Evolutionary conservation across 2,113 vertebrate species (phyloP), one percentile per base, ranked within the genome.

Genomic region (Talpa occidentalis): DNA sequence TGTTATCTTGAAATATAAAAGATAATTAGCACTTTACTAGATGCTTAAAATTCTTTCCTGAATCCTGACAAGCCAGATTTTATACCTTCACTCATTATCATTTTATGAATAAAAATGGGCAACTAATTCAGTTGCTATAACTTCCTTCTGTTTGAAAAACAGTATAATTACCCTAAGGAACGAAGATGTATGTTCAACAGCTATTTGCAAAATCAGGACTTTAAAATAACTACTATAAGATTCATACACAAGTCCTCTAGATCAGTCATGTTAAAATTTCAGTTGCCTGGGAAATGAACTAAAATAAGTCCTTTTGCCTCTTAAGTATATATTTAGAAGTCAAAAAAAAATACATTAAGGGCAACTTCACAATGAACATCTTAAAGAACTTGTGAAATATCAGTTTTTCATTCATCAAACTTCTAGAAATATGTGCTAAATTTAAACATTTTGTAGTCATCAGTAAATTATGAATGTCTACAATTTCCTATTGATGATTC

Each of bases 91-190:
- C 16, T 77, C 83, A 88, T 88, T 32, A 26, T 72, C 12, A 80
- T 94, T 97, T 96, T 96, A 96, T 91, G 79, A 73, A 72, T 91
- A 97, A 88, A 70, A 90, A 88, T 80, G 42, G 84, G 49, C 6
- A 64, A 52, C 81, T 94, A 95, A 83, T 96, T 89, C 84, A 91
- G 66, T 26, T 79, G 28, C 40, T 74, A 32, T 28, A 76, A 88
- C 74, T 95, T 81, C 49, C 37, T 95, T 91, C 52, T 60, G 1
- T 94, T 95, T 96, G 74, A 70, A 96, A 97, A 97, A 95, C 72
- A 96, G 35, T 52, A 92, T 73, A 96, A 93, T 56, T 92, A 92
- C 4, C 88, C 24, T 54, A 7, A 90, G 86, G 44, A 40, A 86
- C 3, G 32, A 5, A 92, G 54, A 91, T 37, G 89, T 4, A 79